These are phyloP conservation scores for Shinisaurus crocodilurus DNA, from an alignment of 2,113 vertebrate species.

Conservation along the genomic window DNA sequence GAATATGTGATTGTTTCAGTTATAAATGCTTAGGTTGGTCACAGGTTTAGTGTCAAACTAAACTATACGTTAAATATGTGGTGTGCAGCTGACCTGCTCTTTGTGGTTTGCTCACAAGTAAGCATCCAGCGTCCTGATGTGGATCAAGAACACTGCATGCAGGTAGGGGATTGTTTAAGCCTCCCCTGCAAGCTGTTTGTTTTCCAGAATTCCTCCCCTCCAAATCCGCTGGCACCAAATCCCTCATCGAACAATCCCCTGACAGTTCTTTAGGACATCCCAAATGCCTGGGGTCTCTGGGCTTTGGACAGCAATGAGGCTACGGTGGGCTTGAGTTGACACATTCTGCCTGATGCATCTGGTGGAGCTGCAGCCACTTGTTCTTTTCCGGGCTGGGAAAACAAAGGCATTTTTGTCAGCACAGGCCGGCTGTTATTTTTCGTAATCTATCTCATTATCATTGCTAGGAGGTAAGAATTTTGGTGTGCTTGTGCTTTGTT, in stretches of 20 bases:
- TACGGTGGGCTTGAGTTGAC: neutral
- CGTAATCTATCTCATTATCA: conserved; percentile 6
- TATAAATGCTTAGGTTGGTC: too few relatives aligned
- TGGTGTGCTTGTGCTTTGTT: neutral
- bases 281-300: neutral
- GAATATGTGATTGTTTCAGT: too few relatives aligned
- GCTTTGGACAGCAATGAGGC: neutral
- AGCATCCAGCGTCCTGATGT: too few relatives aligned
- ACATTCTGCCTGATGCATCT: neutral
- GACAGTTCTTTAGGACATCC: neutral
- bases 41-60: too few relatives aligned
- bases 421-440: neutral
- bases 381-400: neutral
- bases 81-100: too few relatives aligned
- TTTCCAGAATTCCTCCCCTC: too few relatives aligned
- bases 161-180: too few relatives aligned
- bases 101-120: too few relatives aligned
- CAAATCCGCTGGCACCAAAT: neutral
- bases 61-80: too few relatives aligned
- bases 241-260: neutral
- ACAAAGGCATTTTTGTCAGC: neutral
- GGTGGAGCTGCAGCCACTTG: neutral
- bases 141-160: too few relatives aligned
- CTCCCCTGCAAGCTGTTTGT: too few relatives aligned
- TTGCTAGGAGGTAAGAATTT: conserved; percentile 16